Evolutionary conservation across 30 jellyfish, hydroid and myxozoan genomes (phyloP).

Genomic region (Cassiopea andromeda): DNA sequence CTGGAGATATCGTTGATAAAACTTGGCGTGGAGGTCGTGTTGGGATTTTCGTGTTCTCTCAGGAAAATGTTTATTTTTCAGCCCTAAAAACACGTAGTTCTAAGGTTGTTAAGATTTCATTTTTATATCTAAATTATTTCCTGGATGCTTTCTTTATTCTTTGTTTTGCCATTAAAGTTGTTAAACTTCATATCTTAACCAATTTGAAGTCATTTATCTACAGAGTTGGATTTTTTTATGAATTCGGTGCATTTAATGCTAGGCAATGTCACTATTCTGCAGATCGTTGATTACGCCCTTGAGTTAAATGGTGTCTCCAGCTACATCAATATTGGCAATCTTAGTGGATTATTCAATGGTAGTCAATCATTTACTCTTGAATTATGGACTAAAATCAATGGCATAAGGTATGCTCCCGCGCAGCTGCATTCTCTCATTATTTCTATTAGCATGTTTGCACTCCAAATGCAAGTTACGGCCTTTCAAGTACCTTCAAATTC

Average conservation of each 20-base stretch:
- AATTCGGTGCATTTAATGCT: background rate
- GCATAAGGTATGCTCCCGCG: constrained; percentile 25
- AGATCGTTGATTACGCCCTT: constrained; percentile 43
- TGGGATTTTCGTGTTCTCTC: constrained; percentile 70
- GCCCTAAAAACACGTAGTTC: constrained; percentile 57
- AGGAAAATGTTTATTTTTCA: constrained; percentile 64
- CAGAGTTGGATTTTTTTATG: background rate
- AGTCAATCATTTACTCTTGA: constrained; percentile 21
- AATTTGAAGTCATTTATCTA: background rate
- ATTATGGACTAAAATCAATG: constrained; percentile 46
- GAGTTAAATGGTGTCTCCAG: constrained; percentile 45
- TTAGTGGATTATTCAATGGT: constrained; percentile 10
- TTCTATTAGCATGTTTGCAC: no score
- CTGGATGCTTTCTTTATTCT: background rate
- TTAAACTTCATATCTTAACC: no score
- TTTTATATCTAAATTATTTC: background rate
- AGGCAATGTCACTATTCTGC: background rate
- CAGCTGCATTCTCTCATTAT: no score
- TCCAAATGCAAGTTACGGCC: no score
- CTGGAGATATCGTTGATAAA: constrained; percentile 61
- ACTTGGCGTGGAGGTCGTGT: constrained; percentile 75
- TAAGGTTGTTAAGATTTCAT: constrained; percentile 27
- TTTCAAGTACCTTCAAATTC: no score
- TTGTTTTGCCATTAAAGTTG: background rate
- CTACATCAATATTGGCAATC: constrained; percentile 41